phyloP scores from a whole-genome alignment of 1,140 invertebrate genomes.

The Aphelenchoides fujianensis region DNA sequence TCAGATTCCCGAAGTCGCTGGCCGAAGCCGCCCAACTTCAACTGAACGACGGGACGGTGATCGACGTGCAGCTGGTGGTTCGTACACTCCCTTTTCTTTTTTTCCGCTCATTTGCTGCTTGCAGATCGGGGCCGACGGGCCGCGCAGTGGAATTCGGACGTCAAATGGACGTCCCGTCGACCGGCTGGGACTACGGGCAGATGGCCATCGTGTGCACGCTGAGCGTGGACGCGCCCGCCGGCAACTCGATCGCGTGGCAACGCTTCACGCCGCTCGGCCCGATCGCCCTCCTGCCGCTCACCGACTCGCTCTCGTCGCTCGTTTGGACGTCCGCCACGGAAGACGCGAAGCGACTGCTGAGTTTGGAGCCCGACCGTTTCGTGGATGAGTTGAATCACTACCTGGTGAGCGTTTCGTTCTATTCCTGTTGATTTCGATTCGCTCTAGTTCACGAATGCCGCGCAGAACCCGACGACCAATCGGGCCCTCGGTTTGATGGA shows the following conservation, averaged over 20 bases:
- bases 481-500: slow-evolving; percentile 54
- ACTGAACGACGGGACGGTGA: slow-evolving; percentile 62
- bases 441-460: slow-evolving; percentile 71
- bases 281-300: slow-evolving; percentile 82
- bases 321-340: slow-evolving; percentile 83
- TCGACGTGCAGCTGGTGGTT: slow-evolving; percentile 66
- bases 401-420: slow-evolving; percentile 68
- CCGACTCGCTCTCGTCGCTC: slow-evolving; percentile 74
- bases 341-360: slow-evolving; percentile 72
- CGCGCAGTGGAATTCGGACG: slow-evolving; percentile 78
- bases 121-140: slow-evolving; percentile 85
- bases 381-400: slow-evolving; percentile 83
- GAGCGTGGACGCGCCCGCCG: slow-evolving; percentile 68
- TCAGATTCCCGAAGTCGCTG: slow-evolving; percentile 48
- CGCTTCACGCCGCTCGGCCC: slow-evolving; percentile 85
- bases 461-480: slow-evolving; percentile 61
- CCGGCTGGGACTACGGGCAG: slow-evolving; percentile 80
- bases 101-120: slow-evolving; percentile 36
- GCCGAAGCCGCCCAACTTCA: slow-evolving; percentile 61
- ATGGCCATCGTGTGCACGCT: slow-evolving; percentile 85
- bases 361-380: slow-evolving; percentile 75
- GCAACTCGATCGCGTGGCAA: slow-evolving; percentile 88
- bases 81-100: slow-evolving; percentile 34
- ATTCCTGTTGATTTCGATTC: slow-evolving; percentile 15
- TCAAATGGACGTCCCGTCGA: slow-evolving; percentile 74